Base-by-base conservation (phyloP, 2,888 invertebrate genomes). In the Blastobasis lacticolella region DNA sequence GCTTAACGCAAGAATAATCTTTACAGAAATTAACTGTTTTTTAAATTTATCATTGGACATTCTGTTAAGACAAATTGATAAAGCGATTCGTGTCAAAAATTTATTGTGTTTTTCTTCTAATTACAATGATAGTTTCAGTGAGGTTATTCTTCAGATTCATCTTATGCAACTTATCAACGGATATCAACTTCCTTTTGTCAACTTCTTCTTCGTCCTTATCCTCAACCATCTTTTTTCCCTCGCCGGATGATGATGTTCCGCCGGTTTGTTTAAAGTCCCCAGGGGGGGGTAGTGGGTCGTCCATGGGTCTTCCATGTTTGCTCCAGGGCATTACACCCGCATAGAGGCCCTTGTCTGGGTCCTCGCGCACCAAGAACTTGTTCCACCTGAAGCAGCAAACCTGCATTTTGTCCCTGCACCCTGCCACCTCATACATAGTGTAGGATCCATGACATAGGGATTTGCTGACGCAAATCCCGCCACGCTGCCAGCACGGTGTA, bases 351-450 rank as follows among this genome's bases (percentile, higher is more conserved):
- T 75, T 57, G 37, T 78, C 64, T 37, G 56, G 67, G 57, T 68
- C 57, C 47, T 84, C 81, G 48, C 69, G 68, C 0, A 78, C 66
- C 53, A 67, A 61, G 55, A 55, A 81, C 10, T 64, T 65, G 53
- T 85, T 84, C 83, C 81, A 86, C 3, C 67, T 66, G 45, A 86
- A 83, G 54, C 87, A 88, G 60, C 87, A 88, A 4, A 88, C 83
- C 49, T 78, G 72, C 4, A 67, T 54, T 47, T 69, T 74, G 50
- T 72, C 63, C 59, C 71, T 80, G 60, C 87, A 88, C 9, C 81
- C 87, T 1, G 73, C 71, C 2, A 82, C 70, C 66, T 85, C 69
- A 0, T 78, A 64, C 7, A 80, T 55, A 10, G 50, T 82, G 6
- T 58, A 63, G 42, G 62, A 64, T 2, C 79, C 79, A 1, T 61